Base-by-base conservation (phyloP, 2,113 vertebrate species). In the Gobiocypris rarus region DNA sequence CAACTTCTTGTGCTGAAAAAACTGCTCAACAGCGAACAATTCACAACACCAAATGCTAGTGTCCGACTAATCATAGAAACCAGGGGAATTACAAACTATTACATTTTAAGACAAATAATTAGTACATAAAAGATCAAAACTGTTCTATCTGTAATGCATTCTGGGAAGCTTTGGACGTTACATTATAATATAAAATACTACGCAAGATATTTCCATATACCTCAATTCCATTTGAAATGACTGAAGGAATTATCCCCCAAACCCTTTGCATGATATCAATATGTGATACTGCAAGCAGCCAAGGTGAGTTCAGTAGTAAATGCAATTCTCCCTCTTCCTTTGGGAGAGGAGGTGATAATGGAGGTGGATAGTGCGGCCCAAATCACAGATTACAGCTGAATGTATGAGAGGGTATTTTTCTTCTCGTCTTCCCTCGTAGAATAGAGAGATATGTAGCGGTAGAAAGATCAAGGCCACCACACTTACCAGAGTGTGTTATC, bases 341-440 rank as follows among this genome's bases (percentile, higher is more conserved):
- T 43, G 84, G 85, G 87, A 77, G 54, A 19, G 71, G 45, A 88
- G 73, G 84, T 88, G 87, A 86, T 88, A 88, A 88, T 88, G 73
- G 87, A 88, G 82, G 77, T 75, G 87, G 84, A 84, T 80, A 73
- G 87, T 75, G 43, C 13, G 19, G 70, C 63, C 87, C 87, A 86
- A 75, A 88, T 88, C 84, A 84, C 38, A 86, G 76, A 88, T 84
- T 86, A 86, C 56, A 38, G 84, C 75, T 76, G 82, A 86, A 85
- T 86, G 84, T 81, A 84, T 74, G 84, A 88, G 71, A 84, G 87
- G 77, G 65, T 83, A 63, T 69, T 77, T 86, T 83, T 73, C 73
- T 86, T 41, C 83, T 75, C 74, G 28, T 83, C 61, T 84, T 85
- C 38, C 83, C 75, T 85, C 50, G 58, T 69, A 78, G 56, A 82